These are phyloP conservation scores for Opisthograptis luteolata DNA, from an alignment of 2,888 invertebrate species.

Conservation along the genomic window DNA sequence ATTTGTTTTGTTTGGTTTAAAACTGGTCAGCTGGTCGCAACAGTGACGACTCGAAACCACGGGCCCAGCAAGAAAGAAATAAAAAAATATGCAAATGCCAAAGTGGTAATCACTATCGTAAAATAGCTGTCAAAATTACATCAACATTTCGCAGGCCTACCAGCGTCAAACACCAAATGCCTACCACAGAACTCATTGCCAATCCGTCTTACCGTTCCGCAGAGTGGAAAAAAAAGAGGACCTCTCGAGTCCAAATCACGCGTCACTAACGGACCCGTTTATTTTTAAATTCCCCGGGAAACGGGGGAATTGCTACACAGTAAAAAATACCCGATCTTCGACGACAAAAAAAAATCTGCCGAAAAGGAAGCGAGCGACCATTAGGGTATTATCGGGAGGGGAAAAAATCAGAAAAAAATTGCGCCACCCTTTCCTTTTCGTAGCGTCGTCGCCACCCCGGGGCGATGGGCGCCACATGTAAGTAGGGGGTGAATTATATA, in stretches of 20 bases:
- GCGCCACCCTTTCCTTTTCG: conserved; percentile 82
- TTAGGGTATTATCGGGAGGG: conserved; percentile 83
- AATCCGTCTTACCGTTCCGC: too few species aligned
- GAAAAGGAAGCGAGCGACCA: conserved; percentile 83
- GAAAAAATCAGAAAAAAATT: conserved; percentile 81
- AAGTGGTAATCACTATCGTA: too few species aligned
- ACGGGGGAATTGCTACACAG: conserved; percentile 78
- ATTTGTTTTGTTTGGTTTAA: too few species aligned
- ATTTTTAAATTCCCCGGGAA: conserved; percentile 73
- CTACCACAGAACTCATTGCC: too few species aligned
- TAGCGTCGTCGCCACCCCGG: conserved; percentile 66
- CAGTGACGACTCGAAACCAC: too few species aligned
- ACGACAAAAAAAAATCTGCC: conserved; percentile 69
- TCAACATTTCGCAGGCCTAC: too few species aligned
- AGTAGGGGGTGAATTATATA: conserved; percentile 73
- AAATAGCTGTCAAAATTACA: too few species aligned
- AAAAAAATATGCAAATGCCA: too few species aligned
- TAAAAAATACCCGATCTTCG: conserved; percentile 81
- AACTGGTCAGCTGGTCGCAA: too few species aligned
- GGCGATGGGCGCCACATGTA: conserved; percentile 66
- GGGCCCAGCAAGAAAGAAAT: too few species aligned
- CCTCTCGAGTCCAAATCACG: conserved; percentile 46
- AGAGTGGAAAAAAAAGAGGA: too few species aligned
- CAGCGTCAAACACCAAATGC: too few species aligned
- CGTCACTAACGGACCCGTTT: conserved; percentile 61